phyloP scores from a whole-genome alignment of 2,888 invertebrate species.

The Drosophila meridiana region DNA sequence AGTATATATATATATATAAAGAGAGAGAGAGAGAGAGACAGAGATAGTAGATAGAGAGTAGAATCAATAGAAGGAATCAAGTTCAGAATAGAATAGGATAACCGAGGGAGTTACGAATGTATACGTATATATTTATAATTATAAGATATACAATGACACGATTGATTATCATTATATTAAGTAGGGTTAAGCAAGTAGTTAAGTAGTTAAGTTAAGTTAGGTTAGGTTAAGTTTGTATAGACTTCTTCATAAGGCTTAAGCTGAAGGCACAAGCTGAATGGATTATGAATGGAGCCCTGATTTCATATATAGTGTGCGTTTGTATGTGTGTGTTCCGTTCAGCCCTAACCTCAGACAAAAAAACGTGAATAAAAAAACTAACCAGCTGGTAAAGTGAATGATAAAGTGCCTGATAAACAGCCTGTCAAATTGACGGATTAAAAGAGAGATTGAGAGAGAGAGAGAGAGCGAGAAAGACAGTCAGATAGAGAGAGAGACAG shows the following conservation, averaged over 20 bases:
- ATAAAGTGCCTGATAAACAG: slow-evolving; percentile 10
- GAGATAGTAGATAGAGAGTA: slow-evolving; percentile 7
- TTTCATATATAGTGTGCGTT: background rate
- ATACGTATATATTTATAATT: slow-evolving; percentile 39
- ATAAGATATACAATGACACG: slow-evolving; percentile 72
- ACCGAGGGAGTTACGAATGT: slow-evolving; percentile 50
- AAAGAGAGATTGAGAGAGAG: background rate
- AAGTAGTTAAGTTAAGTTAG: slow-evolving; percentile 23
- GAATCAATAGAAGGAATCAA: slow-evolving; percentile 41
- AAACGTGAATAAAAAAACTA: background rate
- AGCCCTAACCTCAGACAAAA: background rate
- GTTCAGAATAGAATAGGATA: slow-evolving; percentile 47
- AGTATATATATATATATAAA: background rate
- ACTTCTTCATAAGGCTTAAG: slow-evolving; percentile 3
- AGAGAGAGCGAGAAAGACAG: background rate
- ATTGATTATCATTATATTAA: slow-evolving; percentile 16
- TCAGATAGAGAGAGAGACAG: background rate
- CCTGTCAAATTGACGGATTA: background rate
- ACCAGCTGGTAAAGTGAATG: slow-evolving; percentile 2
- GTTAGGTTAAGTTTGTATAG: background rate
- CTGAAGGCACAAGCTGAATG: slow-evolving; percentile 7
- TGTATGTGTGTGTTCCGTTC: background rate
- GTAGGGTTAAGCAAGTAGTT: slow-evolving; percentile 3
- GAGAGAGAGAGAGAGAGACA: background rate
- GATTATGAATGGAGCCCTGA: background rate